Conservation (phyloP, 2,888 invertebrate species). For the Scaptomyza reducta region DNA sequence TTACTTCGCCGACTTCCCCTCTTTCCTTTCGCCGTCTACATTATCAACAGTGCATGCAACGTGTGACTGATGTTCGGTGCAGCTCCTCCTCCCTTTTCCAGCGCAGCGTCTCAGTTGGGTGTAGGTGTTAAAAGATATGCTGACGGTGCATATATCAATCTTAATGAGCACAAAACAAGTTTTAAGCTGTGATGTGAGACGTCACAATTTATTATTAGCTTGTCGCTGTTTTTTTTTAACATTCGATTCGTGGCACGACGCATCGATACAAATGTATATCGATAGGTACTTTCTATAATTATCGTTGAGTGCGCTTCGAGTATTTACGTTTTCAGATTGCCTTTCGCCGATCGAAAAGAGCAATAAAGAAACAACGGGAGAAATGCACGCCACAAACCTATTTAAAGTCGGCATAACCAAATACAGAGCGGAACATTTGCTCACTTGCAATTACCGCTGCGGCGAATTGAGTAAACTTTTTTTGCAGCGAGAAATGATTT, state of each 20-base stretch:
- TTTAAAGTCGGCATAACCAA: not conserved
- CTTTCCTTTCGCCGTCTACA: not conserved
- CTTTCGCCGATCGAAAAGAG: not conserved
- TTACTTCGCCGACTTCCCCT: conserved; percentile 36
- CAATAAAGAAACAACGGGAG: too few species aligned
- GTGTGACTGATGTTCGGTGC: conserved; percentile 19
- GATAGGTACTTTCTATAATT: not conserved
- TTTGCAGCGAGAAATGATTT: not conserved
- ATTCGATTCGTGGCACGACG: not conserved
- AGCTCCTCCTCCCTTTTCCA: conserved; percentile 1
- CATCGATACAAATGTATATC: conserved; percentile 1
- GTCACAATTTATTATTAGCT: not conserved
- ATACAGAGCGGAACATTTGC: not conserved
- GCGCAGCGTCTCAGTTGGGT: conserved; percentile 1
- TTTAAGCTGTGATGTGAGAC: not conserved
- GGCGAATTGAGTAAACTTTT: not conserved
- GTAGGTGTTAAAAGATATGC: conserved; percentile 20
- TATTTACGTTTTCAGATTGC: not conserved
- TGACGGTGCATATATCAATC: not conserved
- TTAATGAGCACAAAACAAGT: not conserved
- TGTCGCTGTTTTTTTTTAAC: not conserved
- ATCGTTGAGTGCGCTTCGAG: too few species aligned
- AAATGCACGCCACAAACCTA: not conserved
- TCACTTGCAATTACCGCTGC: not conserved
- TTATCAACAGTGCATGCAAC: conserved; percentile 8